Percentiles rank a stretch among this genome's conserved stretches.
phyloP scores from a whole-genome alignment of 2,797 vertebrate species.

The Trichosurus vulpecula region DNA sequence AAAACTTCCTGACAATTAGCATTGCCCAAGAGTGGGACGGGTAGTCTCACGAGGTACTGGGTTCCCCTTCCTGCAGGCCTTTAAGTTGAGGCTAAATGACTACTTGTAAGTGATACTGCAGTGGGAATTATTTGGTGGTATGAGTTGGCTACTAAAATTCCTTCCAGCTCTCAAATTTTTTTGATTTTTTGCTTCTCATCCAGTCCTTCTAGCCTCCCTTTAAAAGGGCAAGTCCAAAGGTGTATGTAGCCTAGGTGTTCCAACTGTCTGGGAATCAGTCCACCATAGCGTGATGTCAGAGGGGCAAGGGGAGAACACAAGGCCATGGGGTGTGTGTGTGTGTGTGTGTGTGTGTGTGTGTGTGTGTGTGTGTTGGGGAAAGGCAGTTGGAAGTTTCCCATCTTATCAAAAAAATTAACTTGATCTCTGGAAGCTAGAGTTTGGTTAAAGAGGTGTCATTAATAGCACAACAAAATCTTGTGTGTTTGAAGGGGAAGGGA shows the following conservation, averaged over 20 bases:
- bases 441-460: neutral
- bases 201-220: neutral
- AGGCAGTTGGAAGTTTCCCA: neutral
- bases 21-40: neutral
- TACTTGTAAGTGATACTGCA: neutral
- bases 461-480: neutral
- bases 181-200: neutral
- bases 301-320: neutral
- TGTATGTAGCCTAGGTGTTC: neutral
- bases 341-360: neutral
- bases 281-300: neutral
- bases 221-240: neutral
- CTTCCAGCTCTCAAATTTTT: neutral
- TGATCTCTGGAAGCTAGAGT: neutral
- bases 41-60: neutral
- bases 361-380: neutral
- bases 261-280: neutral
- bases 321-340: too few species aligned
- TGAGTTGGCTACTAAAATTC: neutral
- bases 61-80: neutral
- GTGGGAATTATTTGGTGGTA: neutral
- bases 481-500: neutral
- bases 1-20: neutral
- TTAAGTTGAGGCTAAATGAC: neutral
- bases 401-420: neutral